These are phyloP conservation scores for Falcunculus frontatus DNA, from an alignment of 2,113 vertebrate genomes.

Conservation along the genomic window DNA sequence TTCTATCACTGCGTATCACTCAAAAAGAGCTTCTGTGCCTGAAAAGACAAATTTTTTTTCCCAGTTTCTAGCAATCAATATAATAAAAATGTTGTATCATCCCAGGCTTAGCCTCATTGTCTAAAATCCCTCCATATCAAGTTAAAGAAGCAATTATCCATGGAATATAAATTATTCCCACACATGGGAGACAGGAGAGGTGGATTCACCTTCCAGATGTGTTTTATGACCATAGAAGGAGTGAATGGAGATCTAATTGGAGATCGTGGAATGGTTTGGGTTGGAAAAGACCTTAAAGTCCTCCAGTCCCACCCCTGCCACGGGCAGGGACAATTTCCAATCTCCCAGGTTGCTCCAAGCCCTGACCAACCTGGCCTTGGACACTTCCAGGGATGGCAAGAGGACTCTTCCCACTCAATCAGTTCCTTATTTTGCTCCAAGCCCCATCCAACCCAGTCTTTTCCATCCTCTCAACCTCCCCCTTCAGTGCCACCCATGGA, in stretches of 20 bases:
- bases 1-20: not conserved
- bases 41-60: fast-evolving
- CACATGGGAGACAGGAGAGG: not conserved
- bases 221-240: not conserved
- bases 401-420: not conserved
- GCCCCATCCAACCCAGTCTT: not conserved
- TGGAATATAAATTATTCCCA: not conserved
- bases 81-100: not conserved
- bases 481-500: not conserved
- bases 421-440: not conserved
- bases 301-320: too few relatives aligned
- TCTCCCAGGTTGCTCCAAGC: not conserved
- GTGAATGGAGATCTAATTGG: not conserved
- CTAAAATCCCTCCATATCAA: not conserved
- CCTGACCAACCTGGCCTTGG: not conserved
- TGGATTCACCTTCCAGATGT: not conserved
- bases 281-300: not conserved
- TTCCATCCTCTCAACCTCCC: not conserved
- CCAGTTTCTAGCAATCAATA: not conserved
- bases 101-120: not conserved
- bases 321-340: not conserved
- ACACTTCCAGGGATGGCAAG: too few relatives aligned
- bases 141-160: not conserved
- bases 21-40: not conserved
- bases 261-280: not conserved